A percentile compares a stretch with the other conserved stretches of the same genome.
Conservation (phyloP, 2,888 invertebrate genomes). For the Hypselothyrea guttata region DNA sequence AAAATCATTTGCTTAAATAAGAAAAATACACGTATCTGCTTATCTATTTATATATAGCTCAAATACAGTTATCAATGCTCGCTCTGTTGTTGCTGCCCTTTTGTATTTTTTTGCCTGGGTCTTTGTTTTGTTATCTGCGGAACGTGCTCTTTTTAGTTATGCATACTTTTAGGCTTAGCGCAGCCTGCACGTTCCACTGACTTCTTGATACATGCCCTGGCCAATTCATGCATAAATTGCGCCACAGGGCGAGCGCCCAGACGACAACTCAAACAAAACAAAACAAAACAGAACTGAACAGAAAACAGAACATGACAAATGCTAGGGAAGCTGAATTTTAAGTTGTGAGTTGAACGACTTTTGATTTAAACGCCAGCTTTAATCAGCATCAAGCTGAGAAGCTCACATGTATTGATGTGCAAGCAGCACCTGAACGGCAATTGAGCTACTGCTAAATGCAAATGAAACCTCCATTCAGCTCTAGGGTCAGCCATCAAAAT, state of each 20-base stretch:
- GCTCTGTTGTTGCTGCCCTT: conserved; percentile 25
- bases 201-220: conserved; percentile 23
- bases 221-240: conserved; percentile 53
- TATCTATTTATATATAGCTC: conserved; percentile 5
- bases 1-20: conserved; percentile 56
- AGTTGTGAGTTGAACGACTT: conserved; percentile 22
- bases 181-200: conserved; percentile 52
- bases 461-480: conserved; percentile 27
- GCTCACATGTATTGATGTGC: not conserved
- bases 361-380: conserved; percentile 6
- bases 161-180: conserved; percentile 71
- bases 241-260: conserved; percentile 25
- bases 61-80: conserved; percentile 56
- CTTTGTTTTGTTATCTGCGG: conserved; percentile 58
- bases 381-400: not conserved
- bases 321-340: conserved; percentile 49
- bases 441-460: conserved; percentile 51
- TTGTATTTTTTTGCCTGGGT: conserved; percentile 26
- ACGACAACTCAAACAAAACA: not conserved
- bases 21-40: conserved; percentile 34
- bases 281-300: too few species aligned
- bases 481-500: conserved; percentile 25
- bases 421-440: conserved; percentile 19
- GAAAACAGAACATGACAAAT: conserved; percentile 56
- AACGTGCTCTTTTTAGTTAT: conserved; percentile 72